Evolutionary conservation across 1,140 invertebrate species (phyloP).

Genomic region (Cydia fagiglandana): DNA sequence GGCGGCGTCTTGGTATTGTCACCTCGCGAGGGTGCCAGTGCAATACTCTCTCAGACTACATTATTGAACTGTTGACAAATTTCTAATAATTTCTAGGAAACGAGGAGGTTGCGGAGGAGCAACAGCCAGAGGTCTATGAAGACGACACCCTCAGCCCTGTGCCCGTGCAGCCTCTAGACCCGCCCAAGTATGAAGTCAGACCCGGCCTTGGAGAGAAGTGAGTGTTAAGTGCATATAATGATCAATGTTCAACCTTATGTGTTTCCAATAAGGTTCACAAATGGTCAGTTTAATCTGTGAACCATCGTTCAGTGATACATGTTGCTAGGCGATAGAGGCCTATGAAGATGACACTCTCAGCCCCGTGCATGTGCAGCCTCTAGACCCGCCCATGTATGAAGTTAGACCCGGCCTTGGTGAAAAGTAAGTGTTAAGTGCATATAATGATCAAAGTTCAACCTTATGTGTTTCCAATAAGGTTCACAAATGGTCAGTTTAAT

Average conservation of each 20-base stretch:
- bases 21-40: too few relatives aligned
- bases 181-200: slow-evolving; percentile 74
- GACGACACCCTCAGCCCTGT: slow-evolving; percentile 53
- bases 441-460: not conserved
- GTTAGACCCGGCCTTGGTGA: slow-evolving; percentile 69
- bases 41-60: too few relatives aligned
- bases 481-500: too few relatives aligned
- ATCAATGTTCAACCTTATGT: too few relatives aligned
- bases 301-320: too few relatives aligned
- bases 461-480: too few relatives aligned
- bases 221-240: slow-evolving; percentile 14
- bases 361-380: slow-evolving; percentile 49
- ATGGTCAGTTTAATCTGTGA: too few relatives aligned
- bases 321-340: slow-evolving; percentile 1
- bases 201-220: slow-evolving; percentile 71
- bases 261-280: too few relatives aligned
- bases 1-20: too few relatives aligned
- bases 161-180: slow-evolving; percentile 54
- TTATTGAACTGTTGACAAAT: not conserved
- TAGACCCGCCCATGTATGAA: slow-evolving; percentile 74
- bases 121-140: slow-evolving; percentile 38
- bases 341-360: slow-evolving; percentile 51
- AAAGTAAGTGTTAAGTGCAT: slow-evolving; percentile 50
- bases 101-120: slow-evolving; percentile 52
- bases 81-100: slow-evolving; percentile 45